Evolutionary conservation across 2,888 invertebrate genomes (phyloP).

Genomic region (Ophion ellenae): DNA sequence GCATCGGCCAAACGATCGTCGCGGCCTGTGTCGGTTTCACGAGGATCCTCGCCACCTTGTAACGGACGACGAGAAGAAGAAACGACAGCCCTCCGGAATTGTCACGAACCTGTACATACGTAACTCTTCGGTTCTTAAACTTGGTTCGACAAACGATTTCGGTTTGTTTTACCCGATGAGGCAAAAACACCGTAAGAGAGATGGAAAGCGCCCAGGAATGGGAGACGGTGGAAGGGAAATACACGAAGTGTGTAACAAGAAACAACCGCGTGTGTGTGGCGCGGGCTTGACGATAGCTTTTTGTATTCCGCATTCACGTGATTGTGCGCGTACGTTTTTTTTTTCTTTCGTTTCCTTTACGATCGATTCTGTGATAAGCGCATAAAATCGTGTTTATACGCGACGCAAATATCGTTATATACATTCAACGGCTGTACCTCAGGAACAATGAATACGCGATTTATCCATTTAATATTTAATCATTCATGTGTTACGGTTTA

Average conservation of each 20-base stretch:
- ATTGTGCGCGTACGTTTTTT: conserved; percentile 30
- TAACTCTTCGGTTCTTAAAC: not conserved
- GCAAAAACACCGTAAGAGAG: not conserved
- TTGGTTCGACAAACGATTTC: not conserved
- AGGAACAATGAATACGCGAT: conserved; percentile 42
- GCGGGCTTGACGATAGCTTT: conserved; percentile 30
- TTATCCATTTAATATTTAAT: conserved; percentile 40
- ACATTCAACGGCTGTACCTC: conserved; percentile 42
- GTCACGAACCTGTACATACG: conserved; percentile 38
- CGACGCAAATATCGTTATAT: conserved; percentile 26
- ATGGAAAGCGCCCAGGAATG: not conserved
- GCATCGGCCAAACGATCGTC: conserved; percentile 95
- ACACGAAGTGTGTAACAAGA: conserved; percentile 15
- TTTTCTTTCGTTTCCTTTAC: conserved; percentile 40
- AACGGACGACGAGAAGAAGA: conserved; percentile 78
- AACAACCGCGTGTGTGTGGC: conserved; percentile 9
- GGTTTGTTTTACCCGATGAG: conserved; percentile 2
- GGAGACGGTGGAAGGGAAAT: conserved; percentile 18
- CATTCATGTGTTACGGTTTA: conserved; percentile 37
- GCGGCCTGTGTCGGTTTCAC: conserved; percentile 96
- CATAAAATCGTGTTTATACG: conserved; percentile 55
- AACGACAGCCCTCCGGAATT: conserved; percentile 9
- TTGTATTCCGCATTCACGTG: conserved; percentile 23
- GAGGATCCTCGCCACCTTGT: conserved; percentile 95
- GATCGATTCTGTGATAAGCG: conserved; percentile 66